Base-by-base conservation (phyloP, 2,888 invertebrate genomes). In the Eilema depressum region DNA sequence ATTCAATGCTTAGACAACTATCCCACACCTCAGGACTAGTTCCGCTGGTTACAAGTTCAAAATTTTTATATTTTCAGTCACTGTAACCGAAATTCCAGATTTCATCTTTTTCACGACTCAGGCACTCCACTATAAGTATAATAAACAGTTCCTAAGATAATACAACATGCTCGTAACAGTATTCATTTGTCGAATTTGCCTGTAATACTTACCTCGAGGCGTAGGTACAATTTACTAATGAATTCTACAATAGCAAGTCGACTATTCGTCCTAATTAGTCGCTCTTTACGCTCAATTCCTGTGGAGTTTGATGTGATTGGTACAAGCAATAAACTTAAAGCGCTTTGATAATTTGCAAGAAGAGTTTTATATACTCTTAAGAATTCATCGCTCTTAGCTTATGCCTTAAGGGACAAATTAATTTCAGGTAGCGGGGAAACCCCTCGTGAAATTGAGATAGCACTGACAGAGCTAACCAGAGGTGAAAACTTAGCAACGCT, bases 401-500 rank as follows among this genome's bases (percentile, higher is more conserved):
- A 79, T 88, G 83, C 86, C 88, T 91, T 87, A 85, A 79, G 74
- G 76, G 75, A 83, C 85, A 89, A 90, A 90, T 92, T 92, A 93
- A 88, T 89, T 84, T 88, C 85, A 86, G 82, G 83, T 85, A 89
- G 89, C 91, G 88, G 83, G 83, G 91, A 93, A 93, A 85, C 91
- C 92, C 83, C 82, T 89, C 87, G 83, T 86, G 86, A 88, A 93
- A 91, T 91, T 88, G 91, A 92, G 91, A 92, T 93, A 91, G 91
- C 89, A 89, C 87, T 77, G 83, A 82, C 84, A 84, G 85, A 88
- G 88, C 87, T 85, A 86, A 91, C 88, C 87, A 85, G 87, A 91
- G 88, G 87, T 88, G 95, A 95, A 94, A 93, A 91, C 94, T 90
- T 95, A 94, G 89, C 87, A 95, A 93, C 88, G 94, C 92, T 93